A percentile compares a stretch with the other conserved stretches of the same genome.
Evolutionary conservation across 2,888 invertebrate species (phyloP).

Genomic region (Agonopterix subpropinquella): DNA sequence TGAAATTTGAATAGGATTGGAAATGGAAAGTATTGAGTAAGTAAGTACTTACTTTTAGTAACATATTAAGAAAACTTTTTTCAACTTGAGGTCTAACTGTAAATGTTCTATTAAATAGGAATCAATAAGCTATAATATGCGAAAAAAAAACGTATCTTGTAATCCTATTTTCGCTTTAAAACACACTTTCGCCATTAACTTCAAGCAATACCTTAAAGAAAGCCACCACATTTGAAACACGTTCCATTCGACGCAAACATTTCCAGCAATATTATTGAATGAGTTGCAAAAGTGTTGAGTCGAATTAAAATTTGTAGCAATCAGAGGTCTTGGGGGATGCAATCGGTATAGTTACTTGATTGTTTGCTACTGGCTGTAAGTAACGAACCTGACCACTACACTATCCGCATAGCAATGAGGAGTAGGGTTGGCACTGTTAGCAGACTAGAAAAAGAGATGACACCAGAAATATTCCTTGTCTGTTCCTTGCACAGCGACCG

Average conservation of each 20-base stretch:
- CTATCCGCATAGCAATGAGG: conserved; percentile 26
- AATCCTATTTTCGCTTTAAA: too few species aligned
- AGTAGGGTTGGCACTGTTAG: conserved; percentile 3
- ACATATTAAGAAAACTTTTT: too few species aligned
- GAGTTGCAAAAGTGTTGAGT: conserved; percentile 23
- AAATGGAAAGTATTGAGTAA: not conserved
- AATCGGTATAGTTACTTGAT: conserved; percentile 29
- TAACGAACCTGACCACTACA: conserved; percentile 41
- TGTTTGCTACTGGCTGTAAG: conserved; percentile 27
- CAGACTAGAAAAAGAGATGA: too few species aligned
- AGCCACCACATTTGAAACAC: not conserved
- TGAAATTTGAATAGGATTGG: not conserved
- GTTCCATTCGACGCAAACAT: conserved; percentile 10
- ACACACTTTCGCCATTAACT: too few species aligned
- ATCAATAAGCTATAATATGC: too few species aligned
- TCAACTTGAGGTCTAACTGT: too few species aligned
- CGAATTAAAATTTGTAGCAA: conserved; percentile 31
- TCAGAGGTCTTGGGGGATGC: conserved; percentile 27
- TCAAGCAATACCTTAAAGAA: not conserved
- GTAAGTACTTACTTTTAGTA: not conserved
- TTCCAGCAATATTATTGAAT: conserved; percentile 17
- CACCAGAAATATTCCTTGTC: too few species aligned
- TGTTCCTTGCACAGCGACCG: too few species aligned
- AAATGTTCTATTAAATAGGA: too few species aligned
- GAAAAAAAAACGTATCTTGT: too few species aligned